Percentiles rank a stretch among this genome's conserved stretches.
These are phyloP conservation scores for Acleris holmiana DNA, from an alignment of 2,888 invertebrate genomes.

Conservation along the genomic window DNA sequence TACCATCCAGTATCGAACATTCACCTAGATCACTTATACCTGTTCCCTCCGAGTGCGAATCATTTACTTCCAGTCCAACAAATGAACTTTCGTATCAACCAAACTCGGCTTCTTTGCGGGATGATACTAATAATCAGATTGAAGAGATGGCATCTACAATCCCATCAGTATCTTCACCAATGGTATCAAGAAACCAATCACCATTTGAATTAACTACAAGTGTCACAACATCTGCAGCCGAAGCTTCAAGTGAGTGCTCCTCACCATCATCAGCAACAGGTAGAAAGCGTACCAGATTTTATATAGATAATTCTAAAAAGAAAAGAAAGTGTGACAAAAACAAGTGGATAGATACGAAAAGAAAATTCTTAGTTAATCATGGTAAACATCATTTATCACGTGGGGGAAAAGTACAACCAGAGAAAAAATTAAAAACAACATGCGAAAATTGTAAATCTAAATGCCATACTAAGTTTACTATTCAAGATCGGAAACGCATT, in stretches of 20 bases:
- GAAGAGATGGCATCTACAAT: neutral
- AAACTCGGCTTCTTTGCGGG: neutral
- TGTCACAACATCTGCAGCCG: neutral
- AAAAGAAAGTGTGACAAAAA: neutral
- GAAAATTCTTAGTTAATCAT: neutral
- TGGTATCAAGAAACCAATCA: neutral
- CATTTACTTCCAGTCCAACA: neutral
- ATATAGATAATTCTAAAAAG: neutral
- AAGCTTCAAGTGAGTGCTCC: neutral
- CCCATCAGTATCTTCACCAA: neutral
- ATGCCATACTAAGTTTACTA: neutral
- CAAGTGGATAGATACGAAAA: neutral
- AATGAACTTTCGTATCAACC: neutral
- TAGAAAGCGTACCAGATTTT: neutral
- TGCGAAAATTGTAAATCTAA: neutral
- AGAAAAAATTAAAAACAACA: neutral
- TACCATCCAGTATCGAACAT: neutral
- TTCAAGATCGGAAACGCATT: neutral
- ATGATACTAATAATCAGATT: neutral
- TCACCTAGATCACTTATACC: neutral
- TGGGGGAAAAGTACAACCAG: neutral
- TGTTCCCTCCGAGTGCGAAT: neutral
- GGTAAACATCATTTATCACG: neutral
- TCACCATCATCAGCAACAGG: neutral
- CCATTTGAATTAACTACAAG: neutral